phyloP scores from a whole-genome alignment of 2,797 vertebrate genomes.

The Phrynocephalus vlangalii region DNA sequence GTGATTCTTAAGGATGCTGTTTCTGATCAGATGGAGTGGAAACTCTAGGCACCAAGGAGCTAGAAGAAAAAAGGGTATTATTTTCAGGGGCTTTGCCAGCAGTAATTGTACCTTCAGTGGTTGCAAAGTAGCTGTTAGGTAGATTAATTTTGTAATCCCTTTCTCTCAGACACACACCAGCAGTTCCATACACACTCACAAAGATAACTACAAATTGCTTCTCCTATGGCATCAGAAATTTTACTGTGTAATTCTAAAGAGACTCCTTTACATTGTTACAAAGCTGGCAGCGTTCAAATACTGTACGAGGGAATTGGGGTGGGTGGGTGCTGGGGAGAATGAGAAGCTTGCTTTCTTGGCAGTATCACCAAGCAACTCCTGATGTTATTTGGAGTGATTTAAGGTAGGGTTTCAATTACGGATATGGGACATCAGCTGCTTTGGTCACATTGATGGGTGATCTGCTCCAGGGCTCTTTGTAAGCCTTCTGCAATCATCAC shows the following conservation, averaged over 20 bases:
- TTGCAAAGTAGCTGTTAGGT: constrained; percentile 44
- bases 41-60: constrained; percentile 4
- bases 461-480: too few species aligned
- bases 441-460: too few species aligned
- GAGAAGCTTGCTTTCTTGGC: not conserved
- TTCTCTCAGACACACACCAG: constrained; percentile 42
- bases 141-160: constrained; percentile 52
- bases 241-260: not conserved
- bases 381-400: too few species aligned
- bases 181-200: too few species aligned
- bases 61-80: constrained; percentile 16
- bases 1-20: constrained; percentile 35
- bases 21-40: constrained; percentile 47
- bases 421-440: too few species aligned
- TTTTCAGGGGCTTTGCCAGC: constrained; percentile 44
- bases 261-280: not conserved
- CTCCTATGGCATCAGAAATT: constrained; percentile 36
- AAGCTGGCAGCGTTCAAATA: not conserved
- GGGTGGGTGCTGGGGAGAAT: not conserved
- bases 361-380: too few species aligned
- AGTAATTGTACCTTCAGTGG: constrained; percentile 49
- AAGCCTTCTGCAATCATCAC: too few species aligned
- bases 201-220: constrained; percentile 41
- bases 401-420: too few species aligned
- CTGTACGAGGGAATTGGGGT: too few species aligned